A percentile compares a stretch with the other conserved stretches of the same genome.
Evolutionary conservation across 2,797 vertebrate species (phyloP).

Genomic region (Diplodus sargus): DNA sequence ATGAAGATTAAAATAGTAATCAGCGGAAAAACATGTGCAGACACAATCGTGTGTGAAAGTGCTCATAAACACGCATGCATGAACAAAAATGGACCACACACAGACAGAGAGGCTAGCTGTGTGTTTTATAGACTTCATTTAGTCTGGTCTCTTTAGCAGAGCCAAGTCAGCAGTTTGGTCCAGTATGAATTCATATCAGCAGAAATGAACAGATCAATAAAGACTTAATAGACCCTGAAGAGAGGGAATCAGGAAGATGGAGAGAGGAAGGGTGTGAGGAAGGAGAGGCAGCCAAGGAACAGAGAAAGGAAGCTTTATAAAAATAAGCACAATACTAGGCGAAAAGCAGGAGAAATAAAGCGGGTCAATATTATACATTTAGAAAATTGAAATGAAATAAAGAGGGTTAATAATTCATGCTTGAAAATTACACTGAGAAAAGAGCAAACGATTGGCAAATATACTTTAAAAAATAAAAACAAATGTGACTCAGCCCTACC

Average conservation of each 20-base stretch:
- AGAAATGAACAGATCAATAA: constrained; percentile 88
- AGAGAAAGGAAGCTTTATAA: constrained; percentile 38
- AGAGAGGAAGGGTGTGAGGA: constrained; percentile 62
- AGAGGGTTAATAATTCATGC: background rate
- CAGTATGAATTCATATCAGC: constrained; percentile 88
- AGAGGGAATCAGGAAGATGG: constrained; percentile 75
- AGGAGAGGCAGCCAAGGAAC: constrained; percentile 49
- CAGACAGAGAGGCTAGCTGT: constrained; percentile 51
- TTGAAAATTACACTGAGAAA: background rate
- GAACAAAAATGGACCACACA: constrained; percentile 42
- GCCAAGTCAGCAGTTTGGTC: constrained; percentile 85
- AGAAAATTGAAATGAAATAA: constrained; percentile 21
- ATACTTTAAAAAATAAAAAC: background rate
- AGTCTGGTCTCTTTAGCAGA: constrained; percentile 82
- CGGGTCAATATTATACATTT: constrained; percentile 21
- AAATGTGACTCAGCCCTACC: background rate
- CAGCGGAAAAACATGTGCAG: constrained; percentile 46
- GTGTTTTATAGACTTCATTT: constrained; percentile 86
- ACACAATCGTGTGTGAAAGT: constrained; percentile 29
- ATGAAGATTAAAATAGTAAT: constrained; percentile 72
- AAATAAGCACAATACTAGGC: constrained; percentile 40
- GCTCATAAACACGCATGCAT: constrained; percentile 43
- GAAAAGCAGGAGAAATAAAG: constrained; percentile 33
- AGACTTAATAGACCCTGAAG: constrained; percentile 87
- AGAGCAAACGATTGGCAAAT: background rate